phyloP scores from a whole-genome alignment of 2,797 vertebrate genomes.

The Aplochiton taeniatus region DNA sequence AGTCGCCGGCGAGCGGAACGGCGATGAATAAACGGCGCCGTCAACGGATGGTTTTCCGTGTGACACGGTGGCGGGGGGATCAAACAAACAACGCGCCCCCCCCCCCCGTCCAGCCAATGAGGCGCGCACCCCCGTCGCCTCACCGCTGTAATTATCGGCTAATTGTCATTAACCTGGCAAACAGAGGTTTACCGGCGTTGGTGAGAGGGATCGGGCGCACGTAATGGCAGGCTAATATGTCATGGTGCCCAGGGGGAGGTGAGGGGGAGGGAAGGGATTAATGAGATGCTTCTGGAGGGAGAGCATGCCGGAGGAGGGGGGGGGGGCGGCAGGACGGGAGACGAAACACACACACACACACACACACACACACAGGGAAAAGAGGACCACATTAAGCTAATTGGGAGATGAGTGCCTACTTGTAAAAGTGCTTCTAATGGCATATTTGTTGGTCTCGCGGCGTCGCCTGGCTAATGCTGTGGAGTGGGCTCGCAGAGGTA shows the following conservation, averaged over 20 bases:
- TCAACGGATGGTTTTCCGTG: constrained; percentile 67
- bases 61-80: constrained; percentile 71
- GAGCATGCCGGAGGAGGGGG: constrained; percentile 83
- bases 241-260: constrained; percentile 91
- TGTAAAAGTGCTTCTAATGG: constrained; percentile 99
- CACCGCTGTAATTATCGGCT: constrained; percentile 98
- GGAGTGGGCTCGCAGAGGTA: constrained; percentile 88
- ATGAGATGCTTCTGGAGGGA: constrained; percentile 95
- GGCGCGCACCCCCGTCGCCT: constrained; percentile 91
- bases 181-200: constrained; percentile 99
- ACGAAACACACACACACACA: constrained; percentile 51
- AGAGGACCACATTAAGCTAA: constrained; percentile 99
- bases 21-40: constrained; percentile 70
- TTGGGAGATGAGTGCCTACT: constrained; percentile 99
- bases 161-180: constrained; percentile 99
- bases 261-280: constrained; percentile 91
- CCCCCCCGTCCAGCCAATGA: constrained; percentile 87
- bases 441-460: constrained; percentile 95
- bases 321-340: constrained; percentile 87
- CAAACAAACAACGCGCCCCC: constrained; percentile 88
- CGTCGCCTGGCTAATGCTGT: constrained; percentile 89
- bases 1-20: constrained; percentile 35
- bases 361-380: constrained; percentile 77
- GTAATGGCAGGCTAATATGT: constrained; percentile 99
- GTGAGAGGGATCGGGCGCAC: constrained; percentile 98